phyloP scores from a whole-genome alignment of 64 coral and sea anemone species.

The Montipora cactus region DNA sequence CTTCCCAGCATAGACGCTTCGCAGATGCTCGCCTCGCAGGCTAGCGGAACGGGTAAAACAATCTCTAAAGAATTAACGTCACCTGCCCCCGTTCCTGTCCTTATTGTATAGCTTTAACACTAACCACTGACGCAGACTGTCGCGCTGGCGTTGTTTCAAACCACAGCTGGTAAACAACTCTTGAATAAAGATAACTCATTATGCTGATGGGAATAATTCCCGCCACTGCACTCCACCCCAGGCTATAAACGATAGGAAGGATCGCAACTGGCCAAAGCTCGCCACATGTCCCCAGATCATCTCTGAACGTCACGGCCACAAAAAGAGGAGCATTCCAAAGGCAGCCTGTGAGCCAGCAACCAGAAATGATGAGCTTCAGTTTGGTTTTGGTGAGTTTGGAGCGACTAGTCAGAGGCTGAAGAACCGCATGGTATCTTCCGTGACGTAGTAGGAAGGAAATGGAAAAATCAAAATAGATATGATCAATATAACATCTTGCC shows the following conservation, averaged over 20 bases:
- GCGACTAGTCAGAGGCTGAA: neutral
- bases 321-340: slow-evolving; percentile 40
- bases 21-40: too few relatives aligned
- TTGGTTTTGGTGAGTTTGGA: slow-evolving; percentile 5
- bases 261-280: neutral
- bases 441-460: neutral
- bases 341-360: slow-evolving; percentile 23
- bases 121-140: neutral
- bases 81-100: neutral
- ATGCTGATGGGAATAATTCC: neutral
- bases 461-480: neutral
- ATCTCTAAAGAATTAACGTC: too few relatives aligned
- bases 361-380: slow-evolving; percentile 4
- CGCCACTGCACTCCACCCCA: slow-evolving; percentile 22
- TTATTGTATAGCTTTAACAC: neutral
- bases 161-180: slow-evolving; percentile 26
- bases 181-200: slow-evolving; percentile 44
- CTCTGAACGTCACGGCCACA: slow-evolving; percentile 16
- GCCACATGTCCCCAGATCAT: slow-evolving; percentile 3
- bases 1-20: too few relatives aligned
- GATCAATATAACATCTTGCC: neutral
- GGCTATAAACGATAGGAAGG: slow-evolving; percentile 1
- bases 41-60: too few relatives aligned
- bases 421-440: slow-evolving; percentile 26
- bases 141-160: slow-evolving; percentile 1